Base-by-base conservation (phyloP, 1,140 invertebrate genomes). In the Elysia chlorotica region DNA sequence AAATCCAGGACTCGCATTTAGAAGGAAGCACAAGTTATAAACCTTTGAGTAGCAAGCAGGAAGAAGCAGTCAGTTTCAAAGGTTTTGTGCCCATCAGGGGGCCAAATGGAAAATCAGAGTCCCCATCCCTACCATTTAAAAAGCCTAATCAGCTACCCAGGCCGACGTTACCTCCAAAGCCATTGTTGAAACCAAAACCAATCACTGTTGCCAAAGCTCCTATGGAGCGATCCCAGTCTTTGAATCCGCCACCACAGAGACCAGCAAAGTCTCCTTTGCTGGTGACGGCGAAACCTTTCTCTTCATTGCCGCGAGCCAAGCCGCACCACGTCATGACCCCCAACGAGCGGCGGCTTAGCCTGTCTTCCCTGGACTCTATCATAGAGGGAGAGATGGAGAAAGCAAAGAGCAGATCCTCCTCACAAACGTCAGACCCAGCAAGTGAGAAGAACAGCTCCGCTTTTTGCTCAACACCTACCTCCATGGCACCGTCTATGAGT, bases 201-300 rank as follows among this genome's bases (percentile, higher is more conserved):
- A 62, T 36, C n/a, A 53, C 79, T 10, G 36, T 62, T 36, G 54
- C 79, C n/a, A 79, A 83, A 41, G 74, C 78, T 36, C 70, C 53
- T 63, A 59, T 41, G 30, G 30, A 25, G 28, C 23, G 35, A 35
- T 38, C 17, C 1, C 63, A 68, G 41, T 36, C 69, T 63, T 71
- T 63, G 17, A 62, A 62, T 62, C 21, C 61, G 28, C 1, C 28
- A n/a, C n/a, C n/a, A n/a, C n/a, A n/a, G n/a, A n/a, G n/a, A n/a
- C n/a, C n/a, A n/a, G n/a, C n/a, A n/a, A n/a, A n/a, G n/a, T n/a
- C n/a, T n/a, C n/a, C n/a, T n/a, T n/a, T n/a, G n/a, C n/a, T n/a
- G n/a, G n/a, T 23, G 19, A 3, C 14, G 25, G 23, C 54, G 53
- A 57, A 30, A 23, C 36, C 36, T 6, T 10, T 19, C 6, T 41